Conservation (phyloP, 2,113 vertebrate species). For the Erythrocercus mccallii region DNA sequence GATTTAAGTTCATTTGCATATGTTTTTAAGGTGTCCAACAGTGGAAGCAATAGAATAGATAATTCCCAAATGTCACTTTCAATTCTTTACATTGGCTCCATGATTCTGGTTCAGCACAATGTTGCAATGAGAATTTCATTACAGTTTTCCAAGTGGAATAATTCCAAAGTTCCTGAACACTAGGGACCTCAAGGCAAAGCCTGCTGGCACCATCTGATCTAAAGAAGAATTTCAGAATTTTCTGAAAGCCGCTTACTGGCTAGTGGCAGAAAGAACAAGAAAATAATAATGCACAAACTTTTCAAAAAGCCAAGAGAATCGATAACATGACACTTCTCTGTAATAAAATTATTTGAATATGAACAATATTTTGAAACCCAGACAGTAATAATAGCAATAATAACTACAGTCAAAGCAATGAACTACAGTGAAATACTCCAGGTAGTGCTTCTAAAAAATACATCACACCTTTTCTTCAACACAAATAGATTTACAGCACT, state of each 20-base stretch:
- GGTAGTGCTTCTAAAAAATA: neutral
- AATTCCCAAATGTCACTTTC: neutral
- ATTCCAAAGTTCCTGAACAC: neutral
- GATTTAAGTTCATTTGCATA: neutral
- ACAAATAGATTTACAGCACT: neutral
- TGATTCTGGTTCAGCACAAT: neutral
- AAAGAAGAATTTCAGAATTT: neutral
- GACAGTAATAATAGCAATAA: neutral
- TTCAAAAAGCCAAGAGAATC: rapidly evolving
- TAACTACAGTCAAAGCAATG: neutral
- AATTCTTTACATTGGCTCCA: neutral
- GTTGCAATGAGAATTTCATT: neutral
- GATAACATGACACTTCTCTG: neutral
- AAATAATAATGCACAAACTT: neutral
- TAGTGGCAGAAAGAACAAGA: neutral
- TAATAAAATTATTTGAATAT: neutral
- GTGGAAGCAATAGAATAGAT: neutral
- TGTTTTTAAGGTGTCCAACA: neutral
- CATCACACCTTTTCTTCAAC: neutral
- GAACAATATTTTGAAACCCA: neutral
- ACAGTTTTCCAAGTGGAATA: neutral
- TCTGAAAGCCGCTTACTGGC: neutral
- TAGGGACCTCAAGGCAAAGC: neutral
- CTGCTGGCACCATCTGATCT: neutral
- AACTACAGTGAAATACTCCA: rapidly evolving